These are phyloP conservation scores for Sweltsa coloradensis DNA, from an alignment of 1,140 invertebrate genomes.

Conservation along the genomic window DNA sequence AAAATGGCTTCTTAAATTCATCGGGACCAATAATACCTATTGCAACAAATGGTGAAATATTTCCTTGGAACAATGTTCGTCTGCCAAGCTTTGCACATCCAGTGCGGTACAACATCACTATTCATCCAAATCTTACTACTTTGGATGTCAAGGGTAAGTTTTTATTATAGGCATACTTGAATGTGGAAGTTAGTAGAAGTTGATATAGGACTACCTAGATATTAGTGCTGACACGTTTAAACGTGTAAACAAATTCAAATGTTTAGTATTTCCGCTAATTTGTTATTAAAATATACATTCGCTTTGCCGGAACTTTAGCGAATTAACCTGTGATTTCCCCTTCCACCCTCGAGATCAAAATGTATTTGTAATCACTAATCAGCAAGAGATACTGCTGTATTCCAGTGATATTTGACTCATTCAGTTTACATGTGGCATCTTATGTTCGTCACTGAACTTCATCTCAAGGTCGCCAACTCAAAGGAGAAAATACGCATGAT, in stretches of 20 bases:
- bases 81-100: conserved; percentile 72
- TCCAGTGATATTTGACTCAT: too few species aligned
- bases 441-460: too few species aligned
- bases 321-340: too few species aligned
- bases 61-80: conserved; percentile 80
- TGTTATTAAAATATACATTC: neutral
- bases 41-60: conserved; percentile 58
- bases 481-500: too few species aligned
- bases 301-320: too few species aligned
- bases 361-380: too few species aligned
- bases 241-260: neutral
- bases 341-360: too few species aligned
- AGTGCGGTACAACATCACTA: conserved; percentile 73
- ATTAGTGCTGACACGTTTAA: neutral
- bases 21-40: conserved; percentile 38
- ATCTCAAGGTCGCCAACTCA: too few species aligned
- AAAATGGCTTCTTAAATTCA: conserved; percentile 42
- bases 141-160: conserved; percentile 68
- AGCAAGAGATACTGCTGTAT: too few species aligned
- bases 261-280: neutral
- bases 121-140: conserved; percentile 89
- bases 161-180: neutral
- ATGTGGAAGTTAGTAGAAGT: neutral
- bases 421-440: too few species aligned
- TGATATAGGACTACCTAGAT: neutral